phyloP scores from a whole-genome alignment of 2,888 invertebrate genomes.

The Hemistola chrysoprasaria region DNA sequence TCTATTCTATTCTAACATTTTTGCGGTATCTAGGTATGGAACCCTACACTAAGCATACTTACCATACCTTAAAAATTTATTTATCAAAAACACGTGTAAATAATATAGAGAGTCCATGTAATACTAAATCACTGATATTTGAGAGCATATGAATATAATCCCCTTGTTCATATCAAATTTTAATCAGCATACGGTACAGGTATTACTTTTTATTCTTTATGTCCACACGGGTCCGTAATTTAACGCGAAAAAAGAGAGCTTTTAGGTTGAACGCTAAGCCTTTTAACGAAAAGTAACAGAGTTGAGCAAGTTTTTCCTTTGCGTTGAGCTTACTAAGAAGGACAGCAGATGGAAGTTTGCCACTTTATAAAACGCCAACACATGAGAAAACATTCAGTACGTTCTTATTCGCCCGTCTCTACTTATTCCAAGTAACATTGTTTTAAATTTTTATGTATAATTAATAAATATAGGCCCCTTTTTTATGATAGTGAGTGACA shows the following conservation, averaged over 20 bases:
- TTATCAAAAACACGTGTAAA: conserved; percentile 3
- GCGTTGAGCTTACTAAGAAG: conserved; percentile 12
- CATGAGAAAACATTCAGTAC: conserved; percentile 1
- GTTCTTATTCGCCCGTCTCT: too few species aligned
- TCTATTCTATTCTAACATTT: too few species aligned
- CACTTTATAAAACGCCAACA: conserved; percentile 1
- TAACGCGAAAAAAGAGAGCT: conserved; percentile 8
- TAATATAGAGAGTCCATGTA: conserved; percentile 14
- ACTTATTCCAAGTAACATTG: too few species aligned
- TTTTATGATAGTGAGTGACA: too few species aligned
- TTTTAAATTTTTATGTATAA: too few species aligned
- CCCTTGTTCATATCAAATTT: conserved; percentile 34
- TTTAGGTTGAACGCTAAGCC: conserved; percentile 21
- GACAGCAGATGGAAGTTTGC: conserved; percentile 6
- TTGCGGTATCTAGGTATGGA: too few species aligned
- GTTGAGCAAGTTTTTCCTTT: conserved; percentile 14
- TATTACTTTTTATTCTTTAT: conserved; percentile 8
- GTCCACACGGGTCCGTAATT: conserved; percentile 10
- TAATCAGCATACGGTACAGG: conserved; percentile 31
- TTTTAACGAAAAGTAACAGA: conserved; percentile 24
- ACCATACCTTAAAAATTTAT: too few species aligned
- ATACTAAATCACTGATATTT: conserved; percentile 33
- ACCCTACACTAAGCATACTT: too few species aligned
- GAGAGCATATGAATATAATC: conserved; percentile 23
- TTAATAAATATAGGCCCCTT: too few species aligned